Conservation (phyloP, 1,140 invertebrate genomes). For the Pseudoatta argentina region DNA sequence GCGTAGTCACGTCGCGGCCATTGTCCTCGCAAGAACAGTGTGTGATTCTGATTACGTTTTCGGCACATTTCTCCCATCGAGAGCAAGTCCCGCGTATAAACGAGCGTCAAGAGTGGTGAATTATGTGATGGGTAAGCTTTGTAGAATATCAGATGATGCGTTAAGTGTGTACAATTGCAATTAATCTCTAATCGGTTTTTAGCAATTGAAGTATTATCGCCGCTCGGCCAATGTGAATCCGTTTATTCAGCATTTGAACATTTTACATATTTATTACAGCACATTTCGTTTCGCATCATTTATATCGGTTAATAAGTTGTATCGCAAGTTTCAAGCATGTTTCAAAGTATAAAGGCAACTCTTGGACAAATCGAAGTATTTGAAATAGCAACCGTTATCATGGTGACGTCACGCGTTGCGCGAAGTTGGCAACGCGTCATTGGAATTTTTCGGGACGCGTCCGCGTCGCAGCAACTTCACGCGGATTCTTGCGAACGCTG, state of each 20-base stretch:
- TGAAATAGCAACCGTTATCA: not conserved
- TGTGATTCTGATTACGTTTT: not conserved
- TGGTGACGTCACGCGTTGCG: not conserved
- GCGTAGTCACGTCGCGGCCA: not conserved
- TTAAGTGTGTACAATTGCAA: too few relatives aligned
- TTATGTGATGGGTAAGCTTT: not conserved
- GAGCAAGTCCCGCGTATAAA: not conserved
- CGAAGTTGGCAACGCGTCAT: slow-evolving; percentile 4
- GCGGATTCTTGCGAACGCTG: not conserved
- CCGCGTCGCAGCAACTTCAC: not conserved
- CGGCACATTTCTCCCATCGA: not conserved
- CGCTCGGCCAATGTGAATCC: not conserved
- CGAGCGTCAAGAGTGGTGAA: not conserved
- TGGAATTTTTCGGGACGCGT: not conserved
- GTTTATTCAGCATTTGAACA: not conserved
- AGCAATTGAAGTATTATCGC: not conserved
- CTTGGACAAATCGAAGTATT: not conserved
- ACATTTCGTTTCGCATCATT: not conserved
- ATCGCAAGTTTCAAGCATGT: not conserved
- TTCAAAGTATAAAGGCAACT: not conserved
- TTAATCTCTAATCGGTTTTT: not conserved
- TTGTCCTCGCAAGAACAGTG: not conserved
- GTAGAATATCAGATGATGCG: not conserved
- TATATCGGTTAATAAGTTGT: not conserved
- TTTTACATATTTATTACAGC: not conserved